A percentile compares a stretch with the other conserved stretches of the same genome.
Conservation (phyloP, 2,797 vertebrate genomes). For the Spatula clypeata region DNA sequence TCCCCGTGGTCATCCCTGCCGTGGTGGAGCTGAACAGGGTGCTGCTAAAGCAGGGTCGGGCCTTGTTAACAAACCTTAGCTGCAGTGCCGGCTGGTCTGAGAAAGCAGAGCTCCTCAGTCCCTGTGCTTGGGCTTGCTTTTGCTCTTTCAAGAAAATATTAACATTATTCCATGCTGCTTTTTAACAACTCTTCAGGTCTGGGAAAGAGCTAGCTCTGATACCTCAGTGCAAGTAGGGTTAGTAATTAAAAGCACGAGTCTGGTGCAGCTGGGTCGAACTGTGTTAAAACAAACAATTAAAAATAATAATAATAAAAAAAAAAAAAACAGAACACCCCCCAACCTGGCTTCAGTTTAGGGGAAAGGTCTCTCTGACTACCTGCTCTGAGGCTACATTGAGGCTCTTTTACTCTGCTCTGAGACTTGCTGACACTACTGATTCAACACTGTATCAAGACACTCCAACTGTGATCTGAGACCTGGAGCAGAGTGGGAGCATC, state of each 20-base stretch:
- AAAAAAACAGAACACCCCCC: background rate
- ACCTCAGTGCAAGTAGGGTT: background rate
- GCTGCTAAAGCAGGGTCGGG: background rate
- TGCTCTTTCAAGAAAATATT: conserved; percentile 35
- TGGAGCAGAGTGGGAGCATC: conserved; percentile 72
- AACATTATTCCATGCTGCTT: conserved; percentile 39
- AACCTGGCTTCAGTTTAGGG: conserved; percentile 16
- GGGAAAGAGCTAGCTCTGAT: background rate
- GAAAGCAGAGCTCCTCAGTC: background rate
- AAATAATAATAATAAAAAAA: too few relatives aligned
- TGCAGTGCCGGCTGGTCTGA: background rate
- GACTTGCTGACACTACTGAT: conserved; percentile 77
- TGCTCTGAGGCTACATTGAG: conserved; percentile 47
- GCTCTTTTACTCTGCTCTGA: conserved; percentile 68
- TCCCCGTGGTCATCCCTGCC: accelerated
- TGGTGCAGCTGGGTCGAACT: background rate
- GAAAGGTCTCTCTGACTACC: conserved; percentile 50
- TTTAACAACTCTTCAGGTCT: conserved; percentile 16
- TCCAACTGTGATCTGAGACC: conserved; percentile 80
- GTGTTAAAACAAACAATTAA: conserved; percentile 55
- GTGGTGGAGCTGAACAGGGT: background rate
- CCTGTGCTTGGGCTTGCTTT: background rate
- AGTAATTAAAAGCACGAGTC: conserved; percentile 23
- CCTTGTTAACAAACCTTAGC: background rate
- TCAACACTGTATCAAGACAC: conserved; percentile 77